These are phyloP conservation scores for Diabrotica balteata DNA, from an alignment of 2,888 invertebrate genomes.

Conservation along the genomic window DNA sequence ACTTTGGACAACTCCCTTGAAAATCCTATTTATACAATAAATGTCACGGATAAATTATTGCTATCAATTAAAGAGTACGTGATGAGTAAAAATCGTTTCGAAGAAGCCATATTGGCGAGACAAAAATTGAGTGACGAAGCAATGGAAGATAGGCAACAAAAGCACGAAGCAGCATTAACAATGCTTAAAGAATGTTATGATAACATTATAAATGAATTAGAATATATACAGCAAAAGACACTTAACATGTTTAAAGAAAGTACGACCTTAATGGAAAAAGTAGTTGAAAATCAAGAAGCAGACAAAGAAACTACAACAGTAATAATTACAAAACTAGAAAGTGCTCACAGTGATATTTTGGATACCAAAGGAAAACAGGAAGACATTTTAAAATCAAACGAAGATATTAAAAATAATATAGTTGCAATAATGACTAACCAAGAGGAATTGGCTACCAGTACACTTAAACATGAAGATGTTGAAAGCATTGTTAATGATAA, in stretches of 20 bases:
- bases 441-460: slow-evolving; percentile 18
- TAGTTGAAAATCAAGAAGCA: slow-evolving; percentile 23
- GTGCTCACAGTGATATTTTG: slow-evolving; percentile 25
- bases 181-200: slow-evolving; percentile 20
- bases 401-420: slow-evolving; percentile 18
- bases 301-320: slow-evolving; percentile 11
- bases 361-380: slow-evolving; percentile 27
- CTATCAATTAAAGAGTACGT: slow-evolving; percentile 20
- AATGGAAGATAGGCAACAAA: slow-evolving; percentile 19
- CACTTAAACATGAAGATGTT: slow-evolving; percentile 14
- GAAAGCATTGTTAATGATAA: slow-evolving; percentile 11
- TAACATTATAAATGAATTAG: slow-evolving; percentile 24
- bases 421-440: slow-evolving; percentile 23
- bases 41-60: slow-evolving; percentile 21
- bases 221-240: slow-evolving; percentile 11
- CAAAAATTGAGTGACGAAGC: slow-evolving; percentile 20
- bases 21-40: slow-evolving; percentile 12
- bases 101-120: slow-evolving; percentile 28
- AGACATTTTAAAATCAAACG: slow-evolving; percentile 6
- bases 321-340: slow-evolving; percentile 24
- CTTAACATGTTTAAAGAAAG: slow-evolving; percentile 12
- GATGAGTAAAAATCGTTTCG: slow-evolving; percentile 22
- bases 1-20: slow-evolving; percentile 10
- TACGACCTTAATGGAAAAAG: slow-evolving; percentile 12
- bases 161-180: slow-evolving; percentile 26